A percentile compares a stretch with the other conserved stretches of the same genome.
Conservation (phyloP, 2,113 vertebrate genomes). For the Toxostoma redivivum region DNA sequence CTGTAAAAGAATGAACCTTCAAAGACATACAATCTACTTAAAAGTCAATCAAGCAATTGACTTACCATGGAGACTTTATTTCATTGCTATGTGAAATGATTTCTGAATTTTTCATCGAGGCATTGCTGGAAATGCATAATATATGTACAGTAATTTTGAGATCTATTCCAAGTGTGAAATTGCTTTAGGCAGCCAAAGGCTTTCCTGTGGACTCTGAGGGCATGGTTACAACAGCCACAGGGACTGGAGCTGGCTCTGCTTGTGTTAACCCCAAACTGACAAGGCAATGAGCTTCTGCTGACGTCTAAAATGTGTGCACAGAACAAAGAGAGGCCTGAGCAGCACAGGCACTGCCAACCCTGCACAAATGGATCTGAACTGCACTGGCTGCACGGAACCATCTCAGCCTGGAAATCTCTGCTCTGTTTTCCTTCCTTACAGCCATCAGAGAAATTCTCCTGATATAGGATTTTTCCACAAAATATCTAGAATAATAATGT, state of each 20-base stretch:
- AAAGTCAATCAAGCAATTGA: conserved; percentile 29
- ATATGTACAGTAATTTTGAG: background rate
- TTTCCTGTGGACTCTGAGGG: background rate
- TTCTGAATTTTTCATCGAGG: background rate
- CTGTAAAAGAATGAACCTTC: background rate
- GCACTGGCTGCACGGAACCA: background rate
- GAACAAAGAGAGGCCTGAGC: background rate
- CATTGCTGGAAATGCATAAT: background rate
- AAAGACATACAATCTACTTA: background rate
- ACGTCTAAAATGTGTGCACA: background rate
- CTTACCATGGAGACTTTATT: background rate
- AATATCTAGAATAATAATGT: background rate
- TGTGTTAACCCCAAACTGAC: background rate
- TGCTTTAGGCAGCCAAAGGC: conserved; percentile 4
- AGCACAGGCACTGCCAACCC: background rate
- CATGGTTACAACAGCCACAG: background rate
- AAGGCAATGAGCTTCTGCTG: background rate
- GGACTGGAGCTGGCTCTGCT: background rate
- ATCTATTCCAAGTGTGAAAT: conserved; percentile 32
- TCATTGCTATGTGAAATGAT: background rate
- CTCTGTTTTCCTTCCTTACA: background rate
- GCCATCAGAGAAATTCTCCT: background rate
- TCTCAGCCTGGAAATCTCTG: background rate
- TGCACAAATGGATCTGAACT: background rate
- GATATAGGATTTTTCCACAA: background rate